Base-by-base conservation (phyloP, 1,140 invertebrate genomes). In the Zaprionus tsacasi region DNA sequence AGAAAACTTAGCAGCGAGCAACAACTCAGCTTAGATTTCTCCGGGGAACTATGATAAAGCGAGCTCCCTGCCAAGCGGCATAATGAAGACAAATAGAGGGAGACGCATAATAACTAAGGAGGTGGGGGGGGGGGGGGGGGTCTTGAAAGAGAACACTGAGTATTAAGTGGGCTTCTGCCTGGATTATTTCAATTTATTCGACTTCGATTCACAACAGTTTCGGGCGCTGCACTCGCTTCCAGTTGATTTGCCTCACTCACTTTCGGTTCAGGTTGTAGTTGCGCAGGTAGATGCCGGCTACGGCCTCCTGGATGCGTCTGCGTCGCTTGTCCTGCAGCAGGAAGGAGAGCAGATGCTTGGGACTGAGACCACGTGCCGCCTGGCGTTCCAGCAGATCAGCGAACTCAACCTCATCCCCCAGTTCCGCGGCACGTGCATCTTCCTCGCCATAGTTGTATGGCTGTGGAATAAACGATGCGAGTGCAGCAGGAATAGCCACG, bases 11-110 rank as follows among this genome's bases (percentile, higher is more conserved):
- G 21, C 21, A 21, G 38, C 30, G 33, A 43, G 60, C 43, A 69
- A 71, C 63, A 81, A 74, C 78, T 85, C 70, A 58, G 82, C 81
- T 85, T 81, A 78, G 81, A 85, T 85, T 85, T 85, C 81, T 81
- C 82, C 27, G 10, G 81, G 82, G 81, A 75, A 35, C 81, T 69
- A 86, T 86, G 82, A 85, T 86, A 85, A 76, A 85, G 67, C 86
- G 81, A 56, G 54, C 64, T 58, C 70, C 54, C 54, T 77, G 52
- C 36, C 60, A 54, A 65, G 66, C 30, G 54, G 55, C 69, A 72
- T 77, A 86, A 86, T 86, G 82, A 86, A 86, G 82, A 85, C 81
- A 85, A 85, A 85, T 79, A 79, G 30, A 52, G 21, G 35, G 10
- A 68, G 45, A 48, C 6, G 38, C 27, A 4, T 21, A 21, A 3